Percentiles rank a stretch among this genome's conserved stretches.
Evolutionary conservation across 1,140 invertebrate species (phyloP).

Genomic region (Lerema accius): DNA sequence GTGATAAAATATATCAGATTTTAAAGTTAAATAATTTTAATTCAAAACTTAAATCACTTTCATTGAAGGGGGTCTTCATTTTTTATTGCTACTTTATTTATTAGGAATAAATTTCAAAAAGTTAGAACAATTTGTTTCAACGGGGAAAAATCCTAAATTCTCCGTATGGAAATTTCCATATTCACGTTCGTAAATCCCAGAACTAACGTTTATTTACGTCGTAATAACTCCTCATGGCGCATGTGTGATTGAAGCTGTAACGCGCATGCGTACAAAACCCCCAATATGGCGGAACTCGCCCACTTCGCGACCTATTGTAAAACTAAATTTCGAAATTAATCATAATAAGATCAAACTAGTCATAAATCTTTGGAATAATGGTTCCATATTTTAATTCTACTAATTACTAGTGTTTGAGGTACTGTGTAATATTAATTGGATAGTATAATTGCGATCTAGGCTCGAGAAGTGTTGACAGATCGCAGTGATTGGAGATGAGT

Average conservation of each 20-base stretch:
- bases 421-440: background rate
- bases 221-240: constrained; percentile 46
- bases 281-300: constrained; percentile 61
- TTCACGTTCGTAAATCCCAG: background rate
- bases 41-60: too few relatives aligned
- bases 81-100: too few relatives aligned
- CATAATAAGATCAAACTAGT: constrained; percentile 40
- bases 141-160: background rate
- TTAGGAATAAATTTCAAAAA: too few relatives aligned
- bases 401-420: background rate
- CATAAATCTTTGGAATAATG: background rate
- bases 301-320: constrained; percentile 47
- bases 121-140: too few relatives aligned
- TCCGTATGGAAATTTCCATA: background rate
- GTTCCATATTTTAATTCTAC: background rate
- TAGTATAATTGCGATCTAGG: background rate
- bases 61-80: too few relatives aligned
- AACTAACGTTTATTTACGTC: constrained; percentile 22
- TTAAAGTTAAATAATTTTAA: too few relatives aligned
- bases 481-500: constrained; percentile 56
- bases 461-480: constrained; percentile 61
- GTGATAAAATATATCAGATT: too few relatives aligned
- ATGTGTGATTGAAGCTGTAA: constrained; percentile 42
- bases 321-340: constrained; percentile 41
- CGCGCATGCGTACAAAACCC: constrained; percentile 51